These are phyloP conservation scores for Pachyramphus minor DNA, from an alignment of 2,113 vertebrate genomes.

Conservation along the genomic window DNA sequence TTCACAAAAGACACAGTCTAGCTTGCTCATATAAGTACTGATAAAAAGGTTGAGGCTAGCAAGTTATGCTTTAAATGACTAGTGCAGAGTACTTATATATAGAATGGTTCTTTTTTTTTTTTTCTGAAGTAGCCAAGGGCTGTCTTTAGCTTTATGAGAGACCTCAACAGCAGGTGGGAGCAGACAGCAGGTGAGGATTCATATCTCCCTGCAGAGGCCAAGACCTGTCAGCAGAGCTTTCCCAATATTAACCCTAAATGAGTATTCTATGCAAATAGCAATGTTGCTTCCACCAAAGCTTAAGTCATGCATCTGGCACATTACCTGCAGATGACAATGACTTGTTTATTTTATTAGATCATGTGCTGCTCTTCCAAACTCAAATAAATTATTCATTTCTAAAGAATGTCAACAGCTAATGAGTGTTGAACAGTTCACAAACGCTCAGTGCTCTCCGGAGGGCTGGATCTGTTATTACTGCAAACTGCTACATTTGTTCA, in stretches of 20 bases:
- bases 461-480: background rate
- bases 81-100: background rate
- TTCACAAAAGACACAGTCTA: background rate
- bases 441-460: background rate
- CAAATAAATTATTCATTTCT: constrained; percentile 50
- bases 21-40: background rate
- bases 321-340: constrained; percentile 49
- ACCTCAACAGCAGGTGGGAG: constrained; percentile 40
- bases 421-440: background rate
- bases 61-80: background rate
- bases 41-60: background rate
- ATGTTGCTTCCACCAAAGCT: background rate
- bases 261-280: constrained; percentile 36
- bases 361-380: constrained; percentile 39
- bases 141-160: background rate
- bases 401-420: constrained; percentile 42
- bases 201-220: constrained; percentile 2
- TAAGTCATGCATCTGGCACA: constrained; percentile 51
- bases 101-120: background rate
- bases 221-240: constrained; percentile 38
- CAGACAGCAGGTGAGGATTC: constrained; percentile 55
- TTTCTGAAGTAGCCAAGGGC: background rate
- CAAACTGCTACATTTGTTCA: background rate
- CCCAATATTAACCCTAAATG: background rate
- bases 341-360: constrained; percentile 60